These are phyloP conservation scores for Campaea margaritaria DNA, from an alignment of 2,888 invertebrate genomes.

Conservation along the genomic window DNA sequence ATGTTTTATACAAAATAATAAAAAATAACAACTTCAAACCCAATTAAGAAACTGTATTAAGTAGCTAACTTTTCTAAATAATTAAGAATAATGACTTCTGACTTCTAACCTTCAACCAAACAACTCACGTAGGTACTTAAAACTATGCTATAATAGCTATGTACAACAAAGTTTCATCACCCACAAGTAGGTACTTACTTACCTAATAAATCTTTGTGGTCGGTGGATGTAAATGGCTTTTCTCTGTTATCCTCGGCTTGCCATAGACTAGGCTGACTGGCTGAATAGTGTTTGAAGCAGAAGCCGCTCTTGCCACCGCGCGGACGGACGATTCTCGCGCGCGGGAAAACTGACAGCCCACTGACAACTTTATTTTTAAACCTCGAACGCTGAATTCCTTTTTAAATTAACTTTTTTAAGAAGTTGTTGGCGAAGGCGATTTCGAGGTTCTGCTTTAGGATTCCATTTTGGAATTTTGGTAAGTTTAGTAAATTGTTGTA, in stretches of 20 bases:
- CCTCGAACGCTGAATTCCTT: constrained; percentile 37
- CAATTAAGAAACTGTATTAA: too few relatives aligned
- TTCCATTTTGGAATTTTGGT: constrained; percentile 39
- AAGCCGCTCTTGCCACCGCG: constrained; percentile 60
- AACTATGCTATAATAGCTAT: too few relatives aligned
- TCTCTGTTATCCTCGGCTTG: constrained; percentile 45
- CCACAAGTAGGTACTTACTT: not conserved
- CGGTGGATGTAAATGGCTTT: constrained; percentile 55
- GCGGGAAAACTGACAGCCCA: constrained; percentile 42
- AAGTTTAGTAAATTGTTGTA: constrained; percentile 43
- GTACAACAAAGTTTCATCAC: constrained; percentile 15
- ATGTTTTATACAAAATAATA: too few relatives aligned
- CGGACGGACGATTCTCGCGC: constrained; percentile 53
- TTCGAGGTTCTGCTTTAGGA: not conserved
- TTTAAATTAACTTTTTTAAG: constrained; percentile 27
- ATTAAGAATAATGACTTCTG: too few relatives aligned
- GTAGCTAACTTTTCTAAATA: too few relatives aligned
- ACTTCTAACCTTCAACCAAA: too few relatives aligned
- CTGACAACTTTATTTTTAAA: constrained; percentile 45
- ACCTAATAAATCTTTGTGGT: constrained; percentile 19
- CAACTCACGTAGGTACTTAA: too few relatives aligned
- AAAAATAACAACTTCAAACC: too few relatives aligned
- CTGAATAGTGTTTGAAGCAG: constrained; percentile 47
- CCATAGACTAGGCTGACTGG: constrained; percentile 59
- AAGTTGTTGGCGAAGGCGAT: constrained; percentile 13